Evolutionary conservation across 37 sponge, comb jelly and placozoan genomes (phyloP).

Genomic region (Petrosia ficiformis): DNA sequence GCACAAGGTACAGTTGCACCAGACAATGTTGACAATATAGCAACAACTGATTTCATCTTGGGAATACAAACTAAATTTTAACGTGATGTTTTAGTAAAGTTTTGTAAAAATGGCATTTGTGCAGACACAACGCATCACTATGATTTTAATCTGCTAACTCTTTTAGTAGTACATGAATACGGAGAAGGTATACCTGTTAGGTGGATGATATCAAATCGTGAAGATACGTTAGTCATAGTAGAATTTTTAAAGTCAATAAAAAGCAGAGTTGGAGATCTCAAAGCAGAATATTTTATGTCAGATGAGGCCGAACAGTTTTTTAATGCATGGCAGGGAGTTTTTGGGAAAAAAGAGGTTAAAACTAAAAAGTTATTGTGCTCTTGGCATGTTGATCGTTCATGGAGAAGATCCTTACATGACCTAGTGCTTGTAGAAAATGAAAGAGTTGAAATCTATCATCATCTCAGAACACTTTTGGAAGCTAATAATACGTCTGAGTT

Average conservation of each 20-base stretch:
- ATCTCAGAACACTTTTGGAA: conserved; percentile 24
- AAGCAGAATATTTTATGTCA: conserved; percentile 31
- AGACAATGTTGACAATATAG: background rate
- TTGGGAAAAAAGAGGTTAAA: conserved; percentile 13
- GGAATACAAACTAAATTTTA: conserved; percentile 1
- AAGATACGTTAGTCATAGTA: conserved; percentile 20
- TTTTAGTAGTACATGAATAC: conserved; percentile 61
- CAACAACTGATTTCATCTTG: background rate
- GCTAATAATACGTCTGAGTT: conserved; percentile 13
- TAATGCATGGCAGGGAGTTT: conserved; percentile 51
- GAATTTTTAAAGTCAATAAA: conserved; percentile 25
- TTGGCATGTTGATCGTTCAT: conserved; percentile 60
- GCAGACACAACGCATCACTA: conserved; percentile 40
- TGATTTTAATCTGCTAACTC: conserved; percentile 25
- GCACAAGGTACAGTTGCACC: background rate
- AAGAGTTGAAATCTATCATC: no score
- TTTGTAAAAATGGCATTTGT: background rate
- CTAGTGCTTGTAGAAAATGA: background rate
- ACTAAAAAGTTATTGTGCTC: conserved; percentile 43
- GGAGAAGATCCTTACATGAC: conserved; percentile 22
- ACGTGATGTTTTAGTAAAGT: conserved; percentile 12
- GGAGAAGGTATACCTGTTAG: conserved; percentile 66
- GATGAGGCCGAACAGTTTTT: conserved; percentile 57
- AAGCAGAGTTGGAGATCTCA: conserved; percentile 11
- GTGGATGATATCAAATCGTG: conserved; percentile 31